Evolutionary conservation across 2,888 invertebrate genomes (phyloP).

Genomic region (Agapetus fuscipes): DNA sequence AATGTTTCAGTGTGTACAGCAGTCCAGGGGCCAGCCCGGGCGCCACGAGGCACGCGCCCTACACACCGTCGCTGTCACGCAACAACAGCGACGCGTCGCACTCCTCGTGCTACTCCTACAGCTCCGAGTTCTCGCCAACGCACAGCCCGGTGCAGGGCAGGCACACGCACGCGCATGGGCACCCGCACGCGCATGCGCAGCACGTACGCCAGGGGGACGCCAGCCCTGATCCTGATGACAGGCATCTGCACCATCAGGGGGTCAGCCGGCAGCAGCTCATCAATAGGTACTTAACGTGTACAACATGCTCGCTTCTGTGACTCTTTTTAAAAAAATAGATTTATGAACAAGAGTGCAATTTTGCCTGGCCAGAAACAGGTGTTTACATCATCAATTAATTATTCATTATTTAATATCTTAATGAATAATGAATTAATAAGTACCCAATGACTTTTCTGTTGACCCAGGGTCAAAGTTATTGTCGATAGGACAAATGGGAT

Average conservation of each 20-base stretch:
- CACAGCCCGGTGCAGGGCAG: conserved; percentile 86
- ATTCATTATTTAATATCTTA: too few species aligned
- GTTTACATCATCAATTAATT: too few species aligned
- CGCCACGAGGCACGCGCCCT: conserved; percentile 69
- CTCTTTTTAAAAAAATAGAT: too few species aligned
- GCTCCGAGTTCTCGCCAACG: conserved; percentile 74
- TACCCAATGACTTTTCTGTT: too few species aligned
- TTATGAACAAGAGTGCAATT: too few species aligned
- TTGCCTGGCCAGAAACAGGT: too few species aligned
- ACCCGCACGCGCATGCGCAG: too few species aligned
- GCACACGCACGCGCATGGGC: too few species aligned
- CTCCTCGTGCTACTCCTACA: conserved; percentile 81
- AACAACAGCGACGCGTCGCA: conserved; percentile 88
- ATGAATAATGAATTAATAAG: too few species aligned
- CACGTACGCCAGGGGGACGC: conserved; percentile 26
- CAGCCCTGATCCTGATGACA: conserved; percentile 33
- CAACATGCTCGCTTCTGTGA: too few species aligned
- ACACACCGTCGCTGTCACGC: conserved; percentile 75
- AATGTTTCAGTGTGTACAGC: conserved; percentile 51
- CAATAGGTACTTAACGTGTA: conserved; percentile 58
- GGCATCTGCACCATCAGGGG: conserved; percentile 55
- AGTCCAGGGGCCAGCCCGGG: conserved; percentile 83
- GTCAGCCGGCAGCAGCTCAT: conserved; percentile 84
- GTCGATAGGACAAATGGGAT: too few species aligned
- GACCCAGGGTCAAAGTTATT: too few species aligned